Conservation (phyloP, 2,797 vertebrate species). For the Echeneis naucrates region DNA sequence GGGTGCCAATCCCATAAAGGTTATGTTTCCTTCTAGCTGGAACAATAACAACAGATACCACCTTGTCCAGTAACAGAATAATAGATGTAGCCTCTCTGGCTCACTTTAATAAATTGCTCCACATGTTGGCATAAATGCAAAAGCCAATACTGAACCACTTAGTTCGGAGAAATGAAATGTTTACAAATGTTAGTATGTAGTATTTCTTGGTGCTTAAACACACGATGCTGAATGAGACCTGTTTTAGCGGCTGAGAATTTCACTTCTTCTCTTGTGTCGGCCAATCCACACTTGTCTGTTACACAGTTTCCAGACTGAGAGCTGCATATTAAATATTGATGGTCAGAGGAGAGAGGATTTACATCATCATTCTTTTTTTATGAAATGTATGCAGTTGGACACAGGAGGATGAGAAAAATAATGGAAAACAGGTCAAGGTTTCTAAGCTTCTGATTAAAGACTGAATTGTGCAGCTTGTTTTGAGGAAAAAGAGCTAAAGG, state of each 20-base stretch:
- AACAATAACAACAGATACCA: constrained; percentile 28
- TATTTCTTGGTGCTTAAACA: not conserved
- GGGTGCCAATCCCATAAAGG: constrained; percentile 59
- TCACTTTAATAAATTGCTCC: not conserved
- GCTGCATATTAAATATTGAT: constrained; percentile 77
- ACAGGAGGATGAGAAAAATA: constrained; percentile 18
- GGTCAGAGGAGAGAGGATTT: constrained; percentile 46
- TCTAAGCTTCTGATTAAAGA: not conserved
- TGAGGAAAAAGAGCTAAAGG: not conserved
- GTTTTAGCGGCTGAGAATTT: constrained; percentile 65
- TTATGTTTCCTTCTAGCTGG: constrained; percentile 42
- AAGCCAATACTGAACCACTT: not conserved
- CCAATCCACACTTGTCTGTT: constrained; percentile 71
- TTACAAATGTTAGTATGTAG: constrained; percentile 13
- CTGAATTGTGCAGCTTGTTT: not conserved
- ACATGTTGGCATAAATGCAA: constrained; percentile 1
- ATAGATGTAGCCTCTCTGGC: constrained; percentile 13
- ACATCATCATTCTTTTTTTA: constrained; percentile 44
- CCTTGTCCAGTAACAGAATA: constrained; percentile 1
- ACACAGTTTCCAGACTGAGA: constrained; percentile 75
- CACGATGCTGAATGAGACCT: constrained; percentile 14
- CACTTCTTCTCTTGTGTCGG: constrained; percentile 18
- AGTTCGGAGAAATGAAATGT: constrained; percentile 24
- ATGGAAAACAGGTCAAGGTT: constrained; percentile 18
- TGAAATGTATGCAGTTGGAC: constrained; percentile 43